Evolutionary conservation across 2,113 vertebrate genomes (phyloP).

Genomic region (Ranitomeya imitator): DNA sequence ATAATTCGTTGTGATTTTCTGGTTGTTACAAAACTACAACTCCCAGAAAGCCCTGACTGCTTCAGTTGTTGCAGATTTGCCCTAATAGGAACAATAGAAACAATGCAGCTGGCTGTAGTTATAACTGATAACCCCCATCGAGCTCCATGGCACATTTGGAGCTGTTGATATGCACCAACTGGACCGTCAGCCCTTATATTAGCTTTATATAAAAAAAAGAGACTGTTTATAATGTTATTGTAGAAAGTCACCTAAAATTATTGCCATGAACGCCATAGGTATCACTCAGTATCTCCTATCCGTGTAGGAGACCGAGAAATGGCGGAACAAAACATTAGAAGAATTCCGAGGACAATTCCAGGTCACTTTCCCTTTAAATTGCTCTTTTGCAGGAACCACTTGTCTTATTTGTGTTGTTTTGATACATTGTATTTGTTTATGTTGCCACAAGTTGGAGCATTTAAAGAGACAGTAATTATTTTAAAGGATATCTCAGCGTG

Average conservation of each 20-base stretch:
- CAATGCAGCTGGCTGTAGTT: background rate
- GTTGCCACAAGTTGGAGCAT: background rate
- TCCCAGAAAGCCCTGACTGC: background rate
- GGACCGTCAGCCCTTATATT: no score
- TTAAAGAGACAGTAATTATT: background rate
- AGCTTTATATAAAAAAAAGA: no score
- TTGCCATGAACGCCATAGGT: background rate
- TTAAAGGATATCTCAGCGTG: background rate
- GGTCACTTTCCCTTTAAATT: background rate
- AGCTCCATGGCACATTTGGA: background rate
- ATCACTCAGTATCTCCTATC: background rate
- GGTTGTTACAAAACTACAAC: background rate
- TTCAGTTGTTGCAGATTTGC: background rate
- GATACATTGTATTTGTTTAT: background rate
- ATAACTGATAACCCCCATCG: background rate
- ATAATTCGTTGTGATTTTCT: no score
- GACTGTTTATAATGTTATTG: no score
- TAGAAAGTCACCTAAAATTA: background rate
- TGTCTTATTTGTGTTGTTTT: background rate
- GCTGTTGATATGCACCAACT: background rate
- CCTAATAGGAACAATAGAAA: background rate
- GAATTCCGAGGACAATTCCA: background rate
- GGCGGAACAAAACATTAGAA: background rate
- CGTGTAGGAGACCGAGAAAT: background rate
- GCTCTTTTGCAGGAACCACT: background rate